Conservation (phyloP, 2,888 invertebrate species). For the Lasioglossum malachurum region DNA sequence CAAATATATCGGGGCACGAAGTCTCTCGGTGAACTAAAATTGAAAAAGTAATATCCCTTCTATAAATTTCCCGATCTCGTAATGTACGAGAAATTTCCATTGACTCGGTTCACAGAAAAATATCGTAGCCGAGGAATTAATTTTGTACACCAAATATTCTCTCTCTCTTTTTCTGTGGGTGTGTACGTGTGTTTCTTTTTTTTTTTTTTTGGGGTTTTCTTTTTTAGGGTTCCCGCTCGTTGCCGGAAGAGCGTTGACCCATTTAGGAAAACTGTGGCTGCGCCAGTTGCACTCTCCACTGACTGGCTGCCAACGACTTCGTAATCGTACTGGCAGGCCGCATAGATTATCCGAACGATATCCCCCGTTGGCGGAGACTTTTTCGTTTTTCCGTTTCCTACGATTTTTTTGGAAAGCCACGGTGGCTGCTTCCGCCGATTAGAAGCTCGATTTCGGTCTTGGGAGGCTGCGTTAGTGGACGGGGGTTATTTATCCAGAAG, state of each 20-base stretch:
- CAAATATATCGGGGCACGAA: background rate
- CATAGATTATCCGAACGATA: conserved; percentile 2
- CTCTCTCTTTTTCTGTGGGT: background rate
- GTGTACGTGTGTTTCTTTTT: background rate
- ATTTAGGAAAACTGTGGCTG: conserved; percentile 9
- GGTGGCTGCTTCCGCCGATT: background rate
- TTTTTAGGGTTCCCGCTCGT: background rate
- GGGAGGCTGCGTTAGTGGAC: background rate
- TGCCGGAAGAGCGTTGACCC: conserved; percentile 8
- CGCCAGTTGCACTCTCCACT: conserved; percentile 5
- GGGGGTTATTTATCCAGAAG: background rate
- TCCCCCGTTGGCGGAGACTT: background rate
- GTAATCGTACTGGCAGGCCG: conserved; percentile 9
- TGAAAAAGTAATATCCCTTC: conserved; percentile 1
- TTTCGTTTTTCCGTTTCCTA: background rate
- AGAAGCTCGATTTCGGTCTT: background rate
- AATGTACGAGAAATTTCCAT: background rate
- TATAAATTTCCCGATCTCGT: background rate
- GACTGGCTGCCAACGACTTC: conserved; percentile 13
- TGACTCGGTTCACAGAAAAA: background rate
- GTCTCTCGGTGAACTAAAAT: background rate
- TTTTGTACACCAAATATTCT: background rate
- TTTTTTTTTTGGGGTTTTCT: background rate
- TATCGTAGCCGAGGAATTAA: background rate
- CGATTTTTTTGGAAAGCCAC: background rate